Evolutionary conservation across 2,888 invertebrate species (phyloP), one percentile per base, ranked within the genome.

Genomic region (Steromphala cineraria): DNA sequence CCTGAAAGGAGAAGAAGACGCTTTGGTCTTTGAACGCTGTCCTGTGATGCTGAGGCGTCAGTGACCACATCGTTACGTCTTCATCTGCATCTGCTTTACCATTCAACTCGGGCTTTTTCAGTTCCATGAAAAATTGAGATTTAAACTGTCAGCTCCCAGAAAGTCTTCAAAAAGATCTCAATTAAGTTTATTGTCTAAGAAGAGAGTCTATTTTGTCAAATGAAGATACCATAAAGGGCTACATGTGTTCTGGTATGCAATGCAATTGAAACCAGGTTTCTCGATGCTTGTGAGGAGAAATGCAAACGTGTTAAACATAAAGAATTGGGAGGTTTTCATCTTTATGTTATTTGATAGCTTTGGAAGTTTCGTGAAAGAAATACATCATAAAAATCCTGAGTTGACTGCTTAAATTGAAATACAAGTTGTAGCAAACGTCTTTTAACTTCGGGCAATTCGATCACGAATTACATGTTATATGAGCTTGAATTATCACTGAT

Each of bases 51-150:
- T 19, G 19, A 2, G 36, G 15, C 36, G 19, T 40, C 71, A 36
- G 71, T 31, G 71, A 36, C 62, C 62, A 62, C 24, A 62, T 28
- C 62, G 17, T 62, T 62, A 62, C 62, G 28, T 62, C 62, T 62
- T 13, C 28, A 62, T 24, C 71, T 36, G 36, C 28, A 71, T 36
- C 36, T 40, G 71, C 40, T 36, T 40, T 71, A n/a, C n/a, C 28
- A 71, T 71, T 71, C 40, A 19, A 17, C 19, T 19, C 19, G 71
- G 36, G 36, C 36, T 36, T 36, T 36, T 36, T 71, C 71, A 5
- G 5, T 71, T 36, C 36, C 71, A 71, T 71, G 71, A 71, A 19
- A 40, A 71, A 71, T 71, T 71, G 71, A 71, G 31, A 71, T 71
- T 40, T 71, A 40, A 71, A 71, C 28, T 28, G 62, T 24, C 62